phyloP scores from a whole-genome alignment of 2,888 invertebrate species.

The Ischnura elegans region DNA sequence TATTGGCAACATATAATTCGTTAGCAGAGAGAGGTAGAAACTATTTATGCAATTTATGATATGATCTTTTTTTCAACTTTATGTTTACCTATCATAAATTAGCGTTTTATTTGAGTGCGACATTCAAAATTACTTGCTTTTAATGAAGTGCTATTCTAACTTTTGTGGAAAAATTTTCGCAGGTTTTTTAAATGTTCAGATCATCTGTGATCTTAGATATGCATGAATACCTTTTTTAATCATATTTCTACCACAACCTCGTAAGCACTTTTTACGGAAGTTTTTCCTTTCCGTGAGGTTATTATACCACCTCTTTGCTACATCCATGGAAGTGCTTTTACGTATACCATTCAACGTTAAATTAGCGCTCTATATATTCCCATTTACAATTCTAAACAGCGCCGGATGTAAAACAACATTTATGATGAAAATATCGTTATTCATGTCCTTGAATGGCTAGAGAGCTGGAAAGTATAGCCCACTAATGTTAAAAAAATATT shows the following conservation, averaged over 20 bases:
- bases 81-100: no score
- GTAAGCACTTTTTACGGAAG: neutral
- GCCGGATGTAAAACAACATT: neutral
- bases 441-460: neutral
- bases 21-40: no score
- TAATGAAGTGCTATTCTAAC: no score
- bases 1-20: no score
- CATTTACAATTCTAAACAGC: neutral
- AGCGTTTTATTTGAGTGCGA: no score
- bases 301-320: neutral
- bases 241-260: neutral
- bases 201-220: no score
- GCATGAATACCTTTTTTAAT: no score
- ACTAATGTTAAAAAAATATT: neutral
- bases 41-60: no score
- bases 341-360: neutral
- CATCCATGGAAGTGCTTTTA: neutral
- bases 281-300: neutral
- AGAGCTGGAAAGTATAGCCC: neutral
- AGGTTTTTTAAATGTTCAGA: no score
- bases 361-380: neutral
- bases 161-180: no score
- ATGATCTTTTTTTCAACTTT: no score
- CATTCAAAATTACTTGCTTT: no score
- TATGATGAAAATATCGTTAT: neutral